Conservation (phyloP, 92 coral and sea anemone species). For the Phenganax marumi region DNA sequence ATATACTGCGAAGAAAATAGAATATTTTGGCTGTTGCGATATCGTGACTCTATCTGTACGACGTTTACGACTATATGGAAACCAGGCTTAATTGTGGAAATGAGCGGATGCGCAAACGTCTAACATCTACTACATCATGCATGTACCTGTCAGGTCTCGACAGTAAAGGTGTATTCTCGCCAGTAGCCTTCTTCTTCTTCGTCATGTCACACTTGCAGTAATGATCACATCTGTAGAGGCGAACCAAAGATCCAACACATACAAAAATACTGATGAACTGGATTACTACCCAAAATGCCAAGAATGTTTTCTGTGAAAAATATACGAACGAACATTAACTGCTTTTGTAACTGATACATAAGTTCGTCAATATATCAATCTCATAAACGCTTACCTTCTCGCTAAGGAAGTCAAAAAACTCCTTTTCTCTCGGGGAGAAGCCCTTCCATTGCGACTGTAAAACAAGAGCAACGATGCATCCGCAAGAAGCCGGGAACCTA, state of each 20-base stretch:
- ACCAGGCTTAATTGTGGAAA: no score
- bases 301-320: neutral
- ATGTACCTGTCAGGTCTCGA: neutral
- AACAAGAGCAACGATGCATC: constrained; percentile 11
- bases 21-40: no score
- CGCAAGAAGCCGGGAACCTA: constrained; percentile 22
- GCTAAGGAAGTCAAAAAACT: neutral
- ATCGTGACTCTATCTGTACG: no score
- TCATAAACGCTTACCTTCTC: constrained; percentile 1
- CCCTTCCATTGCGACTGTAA: neutral
- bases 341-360: no score
- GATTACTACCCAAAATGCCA: constrained; percentile 41
- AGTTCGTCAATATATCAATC: neutral
- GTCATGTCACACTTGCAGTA: constrained; percentile 73
- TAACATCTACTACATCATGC: no score
- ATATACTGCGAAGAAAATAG: no score
- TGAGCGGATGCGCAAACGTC: no score
- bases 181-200: neutral
- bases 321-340: neutral
- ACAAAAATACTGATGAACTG: constrained; percentile 51
- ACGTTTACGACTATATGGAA: no score
- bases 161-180: constrained; percentile 19
- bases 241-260: constrained; percentile 63
- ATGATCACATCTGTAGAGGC: constrained; percentile 68
- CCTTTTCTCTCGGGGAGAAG: neutral